Conservation (phyloP, 2,888 invertebrate species). For the Xylota segnis region DNA sequence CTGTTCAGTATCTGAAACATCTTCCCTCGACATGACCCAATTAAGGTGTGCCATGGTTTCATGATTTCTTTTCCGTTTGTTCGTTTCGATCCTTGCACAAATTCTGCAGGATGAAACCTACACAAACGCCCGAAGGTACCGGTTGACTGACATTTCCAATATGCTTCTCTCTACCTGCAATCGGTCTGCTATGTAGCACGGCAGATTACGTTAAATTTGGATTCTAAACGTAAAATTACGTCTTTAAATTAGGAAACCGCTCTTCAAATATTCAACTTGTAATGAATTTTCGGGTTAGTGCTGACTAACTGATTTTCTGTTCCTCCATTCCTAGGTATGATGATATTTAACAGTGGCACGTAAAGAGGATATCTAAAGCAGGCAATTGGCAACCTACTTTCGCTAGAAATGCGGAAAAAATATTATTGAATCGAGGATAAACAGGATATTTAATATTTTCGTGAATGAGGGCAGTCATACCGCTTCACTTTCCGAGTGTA, state of each 20-base stretch:
- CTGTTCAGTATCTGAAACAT: constrained; percentile 52
- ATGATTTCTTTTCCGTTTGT: constrained; percentile 18
- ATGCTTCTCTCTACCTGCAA: constrained; percentile 32
- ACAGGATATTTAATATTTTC: constrained; percentile 59
- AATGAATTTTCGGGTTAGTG: constrained; percentile 9
- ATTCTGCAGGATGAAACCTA: constrained; percentile 39
- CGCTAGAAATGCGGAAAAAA: constrained; percentile 24
- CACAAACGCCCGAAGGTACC: constrained; percentile 48
- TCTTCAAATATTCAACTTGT: constrained; percentile 55
- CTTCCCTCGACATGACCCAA: constrained; percentile 69
- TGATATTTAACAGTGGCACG: constrained; percentile 10
- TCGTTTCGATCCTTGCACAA: constrained; percentile 42
- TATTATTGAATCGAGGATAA: constrained; percentile 52
- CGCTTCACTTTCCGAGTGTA: constrained; percentile 40
- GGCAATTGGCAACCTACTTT: constrained; percentile 9
- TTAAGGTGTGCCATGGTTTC: constrained; percentile 51
- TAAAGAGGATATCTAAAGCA: constrained; percentile 22
- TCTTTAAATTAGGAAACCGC: constrained; percentile 27
- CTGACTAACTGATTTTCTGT: neutral
- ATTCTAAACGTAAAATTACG: constrained; percentile 48
- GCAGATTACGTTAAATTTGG: constrained; percentile 56
- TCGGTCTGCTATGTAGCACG: neutral
- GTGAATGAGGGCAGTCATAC: constrained; percentile 55
- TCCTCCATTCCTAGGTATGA: constrained; percentile 5
- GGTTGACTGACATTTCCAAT: constrained; percentile 64